A percentile compares a stretch with the other conserved stretches of the same genome.
Evolutionary conservation across 1,140 invertebrate species (phyloP).

Genomic region (Zaprionus gabonicus): DNA sequence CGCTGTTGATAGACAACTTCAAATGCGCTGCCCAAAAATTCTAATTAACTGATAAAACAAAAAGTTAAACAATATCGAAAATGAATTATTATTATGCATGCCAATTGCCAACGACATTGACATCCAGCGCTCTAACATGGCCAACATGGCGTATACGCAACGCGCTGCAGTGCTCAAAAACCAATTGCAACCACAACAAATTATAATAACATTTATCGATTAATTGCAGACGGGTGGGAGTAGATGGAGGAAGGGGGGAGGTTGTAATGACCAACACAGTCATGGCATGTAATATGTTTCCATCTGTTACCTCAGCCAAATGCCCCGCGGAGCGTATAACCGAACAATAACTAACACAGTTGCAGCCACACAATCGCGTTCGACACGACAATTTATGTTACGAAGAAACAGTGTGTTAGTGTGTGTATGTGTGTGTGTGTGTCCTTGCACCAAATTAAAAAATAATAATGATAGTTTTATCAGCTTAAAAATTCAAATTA

Average conservation of each 20-base stretch:
- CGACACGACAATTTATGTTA: conserved; percentile 16
- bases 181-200: conserved; percentile 61
- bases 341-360: conserved; percentile 16
- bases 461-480: neutral
- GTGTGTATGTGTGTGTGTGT: neutral
- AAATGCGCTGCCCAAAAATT: conserved; percentile 62
- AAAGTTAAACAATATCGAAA: conserved; percentile 29
- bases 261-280: conserved; percentile 17
- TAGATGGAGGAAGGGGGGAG: neutral
- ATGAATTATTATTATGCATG: conserved; percentile 70
- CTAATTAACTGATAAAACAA: conserved; percentile 80
- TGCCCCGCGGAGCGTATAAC: conserved; percentile 27
- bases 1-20: conserved; percentile 47
- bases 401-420: neutral
- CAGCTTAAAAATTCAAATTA: neutral
- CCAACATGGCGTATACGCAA: conserved; percentile 55
- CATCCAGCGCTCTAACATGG: conserved; percentile 35
- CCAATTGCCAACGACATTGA: conserved; percentile 40
- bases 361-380: neutral
- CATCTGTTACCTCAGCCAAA: conserved; percentile 58
- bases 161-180: conserved; percentile 8
- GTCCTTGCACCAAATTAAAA: conserved; percentile 6
- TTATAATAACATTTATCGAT: conserved; percentile 81
- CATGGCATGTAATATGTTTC: conserved; percentile 54
- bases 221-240: conserved; percentile 38